phyloP scores from a whole-genome alignment of 1,140 invertebrate genomes.

The Neuroterus valhalla region DNA sequence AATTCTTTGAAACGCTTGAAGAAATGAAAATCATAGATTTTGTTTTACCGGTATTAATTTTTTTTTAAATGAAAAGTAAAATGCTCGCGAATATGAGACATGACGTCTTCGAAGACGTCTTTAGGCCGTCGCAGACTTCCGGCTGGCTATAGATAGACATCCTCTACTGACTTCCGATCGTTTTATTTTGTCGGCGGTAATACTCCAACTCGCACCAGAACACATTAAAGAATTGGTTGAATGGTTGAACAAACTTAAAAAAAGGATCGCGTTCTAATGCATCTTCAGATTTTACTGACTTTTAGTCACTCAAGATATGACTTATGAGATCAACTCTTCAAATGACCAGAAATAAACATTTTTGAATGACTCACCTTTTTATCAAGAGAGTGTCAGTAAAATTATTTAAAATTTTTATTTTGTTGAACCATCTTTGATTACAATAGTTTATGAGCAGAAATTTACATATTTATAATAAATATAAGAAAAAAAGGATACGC shows the following conservation, averaged over 20 bases:
- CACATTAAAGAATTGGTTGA: no score
- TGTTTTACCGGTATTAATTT: background rate
- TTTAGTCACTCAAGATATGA: background rate
- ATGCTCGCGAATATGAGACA: background rate
- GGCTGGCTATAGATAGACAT: constrained; percentile 61
- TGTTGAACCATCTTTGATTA: no score
- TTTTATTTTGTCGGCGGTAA: constrained; percentile 53
- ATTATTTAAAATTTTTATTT: no score
- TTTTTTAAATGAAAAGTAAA: background rate
- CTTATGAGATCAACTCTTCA: background rate
- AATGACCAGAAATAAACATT: background rate
- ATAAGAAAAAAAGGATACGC: no score
- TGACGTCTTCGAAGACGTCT: constrained; percentile 22
- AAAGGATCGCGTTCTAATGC: constrained; percentile 10
- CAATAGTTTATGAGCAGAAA: no score
- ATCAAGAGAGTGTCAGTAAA: no score
- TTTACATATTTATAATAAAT: no score
- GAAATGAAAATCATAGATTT: background rate
- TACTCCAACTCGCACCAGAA: constrained; percentile 7
- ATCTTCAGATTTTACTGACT: constrained; percentile 13
- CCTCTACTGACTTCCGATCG: constrained; percentile 55
- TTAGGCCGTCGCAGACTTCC: constrained; percentile 39
- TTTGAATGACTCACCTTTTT: no score
- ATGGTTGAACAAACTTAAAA: background rate
- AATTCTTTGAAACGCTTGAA: no score